Evolutionary conservation across 2,797 vertebrate genomes (phyloP), one percentile per base, ranked within the genome.

Genomic region (Oryzias dopingdopingensis): DNA sequence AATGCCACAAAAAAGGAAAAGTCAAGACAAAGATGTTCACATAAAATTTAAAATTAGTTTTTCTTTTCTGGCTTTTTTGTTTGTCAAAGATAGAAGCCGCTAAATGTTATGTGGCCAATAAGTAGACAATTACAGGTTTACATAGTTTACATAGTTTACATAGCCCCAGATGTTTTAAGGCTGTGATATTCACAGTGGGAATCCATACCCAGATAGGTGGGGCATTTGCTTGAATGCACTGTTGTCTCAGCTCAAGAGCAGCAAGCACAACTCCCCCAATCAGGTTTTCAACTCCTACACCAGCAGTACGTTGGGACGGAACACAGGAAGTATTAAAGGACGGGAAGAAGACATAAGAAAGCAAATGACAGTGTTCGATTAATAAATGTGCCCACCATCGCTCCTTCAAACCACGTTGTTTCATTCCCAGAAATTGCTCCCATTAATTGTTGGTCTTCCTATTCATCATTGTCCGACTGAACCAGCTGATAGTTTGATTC

Each of bases 251-350:
- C 61, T 60, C 43, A 16, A 72, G 81, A 85, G 77, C 51, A 49
- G 79, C 59, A 73, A 74, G 66, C 80, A 81, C 67, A 74, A 56
- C 4, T 60, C 61, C 67, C 70, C 67, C 71, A 71, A 83, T 76
- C 69, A 80, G 44, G 55, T 85, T 66, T 82, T 70, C 59, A 72
- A 76, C 80, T 81, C 82, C 77, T 62, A 54, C 69, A 29, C 54
- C 70, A 71, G 61, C 56, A 74, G 59, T 60, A 59, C 2, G 17
- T 74, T 52, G n/a, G 41, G 52, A 62, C 56, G 48, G 65, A 37
- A 67, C 37, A 57, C 4, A 17, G 42, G 55, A 20, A 59, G 60
- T n/a, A 66, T 4, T 16, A 52, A 42, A 77, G 56, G 51, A 58
- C 54, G 62, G 56, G 70, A 76, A 44, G 62, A 71, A 68, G 46